phyloP scores from a whole-genome alignment of 2,888 invertebrate species.

The Smittia aterrima region DNA sequence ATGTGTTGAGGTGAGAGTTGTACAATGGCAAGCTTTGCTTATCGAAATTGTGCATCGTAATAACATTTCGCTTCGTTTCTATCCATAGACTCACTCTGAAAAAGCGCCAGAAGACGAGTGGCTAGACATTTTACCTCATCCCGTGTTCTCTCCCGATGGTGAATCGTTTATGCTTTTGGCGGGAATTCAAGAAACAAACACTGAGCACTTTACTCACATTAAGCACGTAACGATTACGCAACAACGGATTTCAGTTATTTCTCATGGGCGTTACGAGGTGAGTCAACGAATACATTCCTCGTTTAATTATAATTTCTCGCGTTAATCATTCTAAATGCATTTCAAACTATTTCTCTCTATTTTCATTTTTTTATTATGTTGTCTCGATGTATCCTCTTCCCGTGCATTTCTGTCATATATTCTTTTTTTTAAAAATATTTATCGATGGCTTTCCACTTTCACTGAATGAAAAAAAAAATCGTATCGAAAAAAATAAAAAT shows the following conservation, averaged over 20 bases:
- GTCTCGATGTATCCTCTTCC: constrained; percentile 42
- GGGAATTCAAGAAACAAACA: constrained; percentile 78
- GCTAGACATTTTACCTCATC: constrained; percentile 81
- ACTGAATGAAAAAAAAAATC: not conserved
- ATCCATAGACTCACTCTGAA: constrained; percentile 70
- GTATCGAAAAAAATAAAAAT: not conserved
- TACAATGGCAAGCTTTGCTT: not conserved
- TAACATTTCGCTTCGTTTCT: not conserved
- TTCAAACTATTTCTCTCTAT: constrained; percentile 28
- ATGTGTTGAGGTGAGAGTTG: constrained; percentile 71
- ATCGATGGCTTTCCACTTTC: not conserved
- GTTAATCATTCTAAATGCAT: not conserved
- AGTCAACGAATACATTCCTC: constrained; percentile 44
- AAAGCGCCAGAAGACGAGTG: constrained; percentile 80
- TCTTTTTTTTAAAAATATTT: not conserved
- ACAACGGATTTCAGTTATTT: constrained; percentile 79
- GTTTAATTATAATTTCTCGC: not conserved
- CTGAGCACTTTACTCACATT: constrained; percentile 83
- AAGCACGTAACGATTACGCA: constrained; percentile 80
- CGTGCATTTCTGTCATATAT: not conserved
- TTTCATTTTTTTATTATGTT: constrained; percentile 43
- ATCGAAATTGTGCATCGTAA: not conserved
- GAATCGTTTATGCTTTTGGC: constrained; percentile 80
- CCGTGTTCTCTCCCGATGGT: constrained; percentile 79
- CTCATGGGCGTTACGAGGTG: constrained; percentile 84